A percentile compares a stretch with the other conserved stretches of the same genome.
Conservation (phyloP, 2,797 vertebrate genomes). For the Sebastes hubbsi region DNA sequence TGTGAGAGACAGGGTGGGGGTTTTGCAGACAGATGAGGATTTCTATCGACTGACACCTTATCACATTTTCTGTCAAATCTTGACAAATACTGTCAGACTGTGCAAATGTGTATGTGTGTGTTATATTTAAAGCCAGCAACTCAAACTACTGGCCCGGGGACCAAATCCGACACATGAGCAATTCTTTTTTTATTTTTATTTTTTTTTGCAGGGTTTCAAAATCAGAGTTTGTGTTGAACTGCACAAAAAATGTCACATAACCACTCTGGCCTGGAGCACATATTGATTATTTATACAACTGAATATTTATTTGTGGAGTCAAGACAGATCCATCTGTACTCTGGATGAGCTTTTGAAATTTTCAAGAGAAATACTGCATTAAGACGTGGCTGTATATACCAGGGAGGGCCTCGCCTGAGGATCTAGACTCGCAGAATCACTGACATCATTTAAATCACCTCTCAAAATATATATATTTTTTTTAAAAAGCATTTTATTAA, state of each 20-base stretch:
- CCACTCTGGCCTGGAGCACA: neutral
- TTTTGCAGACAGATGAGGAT: conserved; percentile 41
- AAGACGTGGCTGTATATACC: too few relatives aligned
- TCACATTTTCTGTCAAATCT: conserved; percentile 55
- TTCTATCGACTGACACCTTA: conserved; percentile 52
- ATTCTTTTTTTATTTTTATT: neutral
- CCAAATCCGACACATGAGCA: neutral
- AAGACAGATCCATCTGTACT: neutral
- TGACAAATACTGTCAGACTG: conserved; percentile 49
- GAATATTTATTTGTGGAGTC: neutral
- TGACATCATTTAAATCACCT: too few relatives aligned
- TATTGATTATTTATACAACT: neutral
- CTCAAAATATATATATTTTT: too few relatives aligned
- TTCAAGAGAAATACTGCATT: neutral
- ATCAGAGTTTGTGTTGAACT: neutral
- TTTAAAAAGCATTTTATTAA: too few relatives aligned
- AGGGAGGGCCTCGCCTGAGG: too few relatives aligned
- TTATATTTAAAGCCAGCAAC: conserved; percentile 6
- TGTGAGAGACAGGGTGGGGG: conserved; percentile 12
- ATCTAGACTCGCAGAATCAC: too few relatives aligned
- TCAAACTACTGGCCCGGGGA: neutral
- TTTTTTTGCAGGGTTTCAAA: neutral
- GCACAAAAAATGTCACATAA: neutral
- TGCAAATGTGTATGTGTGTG: neutral
- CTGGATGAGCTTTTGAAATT: neutral